These are phyloP conservation scores for Parasteatoda tepidariorum DNA, from an alignment of 1,140 invertebrate species.

Conservation along the genomic window DNA sequence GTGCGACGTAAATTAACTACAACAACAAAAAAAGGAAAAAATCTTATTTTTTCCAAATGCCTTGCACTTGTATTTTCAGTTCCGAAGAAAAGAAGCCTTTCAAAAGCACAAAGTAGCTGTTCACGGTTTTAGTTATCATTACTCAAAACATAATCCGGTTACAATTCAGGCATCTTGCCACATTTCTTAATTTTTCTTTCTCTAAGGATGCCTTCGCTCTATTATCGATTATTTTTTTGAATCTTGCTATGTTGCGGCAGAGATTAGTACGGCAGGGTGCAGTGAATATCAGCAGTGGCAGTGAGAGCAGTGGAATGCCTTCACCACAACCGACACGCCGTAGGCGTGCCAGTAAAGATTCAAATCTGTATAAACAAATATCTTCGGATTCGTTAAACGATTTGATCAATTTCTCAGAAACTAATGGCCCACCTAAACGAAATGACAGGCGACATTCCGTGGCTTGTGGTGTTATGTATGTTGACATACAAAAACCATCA, in stretches of 20 bases:
- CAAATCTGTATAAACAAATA: constrained; percentile 22
- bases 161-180: not conserved
- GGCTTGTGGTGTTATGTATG: constrained; percentile 25
- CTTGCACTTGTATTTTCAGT: not conserved
- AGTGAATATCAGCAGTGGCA: constrained; percentile 11
- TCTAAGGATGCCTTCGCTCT: not conserved
- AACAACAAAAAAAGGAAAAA: no score
- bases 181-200: not conserved
- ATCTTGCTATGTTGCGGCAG: constrained; percentile 25
- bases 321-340: constrained; percentile 16
- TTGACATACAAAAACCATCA: constrained; percentile 33
- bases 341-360: constrained; percentile 22
- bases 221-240: not conserved
- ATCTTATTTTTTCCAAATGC: no score
- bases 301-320: constrained; percentile 8
- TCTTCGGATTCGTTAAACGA: constrained; percentile 46
- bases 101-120: constrained; percentile 33
- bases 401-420: not conserved
- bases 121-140: constrained; percentile 41
- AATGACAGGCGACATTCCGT: constrained; percentile 28
- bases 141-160: constrained; percentile 46
- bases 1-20: no score
- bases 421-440: not conserved
- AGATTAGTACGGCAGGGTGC: constrained; percentile 42
- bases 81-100: constrained; percentile 28